Evolutionary conservation across 2,888 invertebrate species (phyloP).

Genomic region (Trichogramma dendrolimi): DNA sequence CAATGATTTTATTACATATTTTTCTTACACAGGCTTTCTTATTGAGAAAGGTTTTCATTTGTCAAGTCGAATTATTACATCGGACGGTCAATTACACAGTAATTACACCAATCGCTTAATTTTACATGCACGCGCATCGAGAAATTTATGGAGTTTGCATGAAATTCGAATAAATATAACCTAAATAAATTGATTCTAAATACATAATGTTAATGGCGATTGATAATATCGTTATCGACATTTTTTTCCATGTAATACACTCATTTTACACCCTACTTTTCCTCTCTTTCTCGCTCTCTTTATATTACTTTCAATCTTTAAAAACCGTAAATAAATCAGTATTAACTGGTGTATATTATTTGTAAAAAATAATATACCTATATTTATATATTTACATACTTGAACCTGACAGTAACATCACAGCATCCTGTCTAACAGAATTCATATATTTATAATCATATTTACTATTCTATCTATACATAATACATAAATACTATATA

Average conservation of each 20-base stretch:
- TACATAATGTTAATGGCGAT: too few species aligned
- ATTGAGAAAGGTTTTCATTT: constrained; percentile 25
- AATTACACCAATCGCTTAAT: constrained; percentile 29
- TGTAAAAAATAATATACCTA: constrained; percentile 24
- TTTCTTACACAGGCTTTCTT: constrained; percentile 27
- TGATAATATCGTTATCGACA: background rate
- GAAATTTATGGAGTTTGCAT: constrained; percentile 15
- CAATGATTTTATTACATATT: constrained; percentile 11
- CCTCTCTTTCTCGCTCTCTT: constrained; percentile 18
- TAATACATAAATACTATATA: background rate
- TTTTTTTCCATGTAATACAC: constrained; percentile 14
- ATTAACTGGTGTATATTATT: constrained; percentile 22
- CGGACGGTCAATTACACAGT: constrained; percentile 30
- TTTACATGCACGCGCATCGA: constrained; percentile 20
- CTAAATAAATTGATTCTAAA: background rate
- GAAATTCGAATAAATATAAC: constrained; percentile 11
- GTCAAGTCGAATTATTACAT: constrained; percentile 14
- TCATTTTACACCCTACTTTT: constrained; percentile 10
- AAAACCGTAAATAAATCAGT: constrained; percentile 18
- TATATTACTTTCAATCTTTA: constrained; percentile 5
- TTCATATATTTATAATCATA: constrained; percentile 13
- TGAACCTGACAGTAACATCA: constrained; percentile 29
- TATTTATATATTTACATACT: constrained; percentile 18
- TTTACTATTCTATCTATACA: constrained; percentile 14
- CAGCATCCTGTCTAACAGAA: constrained; percentile 31